A percentile compares a stretch with the other conserved stretches of the same genome.
These are phyloP conservation scores for Epinephelus moara DNA, from an alignment of 2,113 vertebrate genomes.

Conservation along the genomic window DNA sequence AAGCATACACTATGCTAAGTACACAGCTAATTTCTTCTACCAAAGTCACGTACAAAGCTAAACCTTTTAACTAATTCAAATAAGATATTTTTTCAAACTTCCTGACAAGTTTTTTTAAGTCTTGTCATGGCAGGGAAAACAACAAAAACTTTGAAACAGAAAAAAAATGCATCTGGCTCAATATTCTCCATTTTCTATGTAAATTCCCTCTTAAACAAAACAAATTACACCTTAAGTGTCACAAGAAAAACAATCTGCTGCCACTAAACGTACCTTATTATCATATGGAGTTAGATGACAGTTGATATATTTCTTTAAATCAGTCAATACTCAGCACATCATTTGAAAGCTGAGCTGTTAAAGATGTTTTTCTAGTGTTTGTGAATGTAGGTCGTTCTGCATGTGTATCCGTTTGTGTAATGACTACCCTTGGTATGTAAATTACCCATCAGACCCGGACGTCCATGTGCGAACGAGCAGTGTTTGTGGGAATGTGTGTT, in stretches of 20 bases:
- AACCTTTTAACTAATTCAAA: not conserved
- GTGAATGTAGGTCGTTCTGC: constrained; percentile 40
- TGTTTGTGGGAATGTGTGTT: constrained; percentile 56
- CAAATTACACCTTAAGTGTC: not conserved
- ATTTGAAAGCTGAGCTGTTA: constrained; percentile 38
- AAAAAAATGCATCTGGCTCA: not conserved
- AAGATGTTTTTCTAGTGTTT: constrained; percentile 49
- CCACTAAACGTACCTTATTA: not conserved
- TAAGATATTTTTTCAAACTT: not conserved
- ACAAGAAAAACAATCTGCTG: not conserved
- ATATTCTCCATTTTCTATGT: not conserved
- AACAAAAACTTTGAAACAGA: not conserved
- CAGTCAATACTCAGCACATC: not conserved
- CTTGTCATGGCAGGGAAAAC: not conserved
- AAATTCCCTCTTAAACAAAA: not conserved
- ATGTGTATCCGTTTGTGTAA: constrained; percentile 66
- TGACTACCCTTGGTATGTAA: constrained; percentile 71
- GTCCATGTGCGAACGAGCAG: constrained; percentile 61
- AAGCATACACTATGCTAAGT: not conserved
- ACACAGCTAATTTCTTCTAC: not conserved
- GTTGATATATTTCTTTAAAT: constrained; percentile 10
- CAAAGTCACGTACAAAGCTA: not conserved
- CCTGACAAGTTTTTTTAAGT: not conserved
- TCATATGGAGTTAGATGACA: not conserved
- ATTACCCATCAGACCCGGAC: constrained; percentile 60